Evolutionary conservation across 2,888 invertebrate genomes (phyloP).

Genomic region (Nasonovia ribisnigri): DNA sequence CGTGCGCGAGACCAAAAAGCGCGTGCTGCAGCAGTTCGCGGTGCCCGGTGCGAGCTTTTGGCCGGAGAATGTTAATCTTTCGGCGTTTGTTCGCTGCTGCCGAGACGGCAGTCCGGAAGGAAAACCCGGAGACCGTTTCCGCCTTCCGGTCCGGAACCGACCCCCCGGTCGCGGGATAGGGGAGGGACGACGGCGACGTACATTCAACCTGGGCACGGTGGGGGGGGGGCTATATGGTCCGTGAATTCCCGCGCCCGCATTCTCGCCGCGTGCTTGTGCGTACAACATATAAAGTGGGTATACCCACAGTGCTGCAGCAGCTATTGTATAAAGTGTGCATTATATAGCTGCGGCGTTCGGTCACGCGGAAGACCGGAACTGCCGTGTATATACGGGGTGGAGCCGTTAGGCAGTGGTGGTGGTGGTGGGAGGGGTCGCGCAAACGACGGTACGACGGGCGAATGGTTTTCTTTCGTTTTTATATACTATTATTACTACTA

Average conservation of each 20-base stretch:
- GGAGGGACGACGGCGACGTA: neutral
- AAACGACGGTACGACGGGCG: slow-evolving; percentile 10
- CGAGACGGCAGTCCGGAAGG: neutral
- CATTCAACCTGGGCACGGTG: neutral
- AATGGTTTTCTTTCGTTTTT: slow-evolving; percentile 55
- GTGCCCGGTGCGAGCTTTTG: neutral
- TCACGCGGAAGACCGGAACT: slow-evolving; percentile 53
- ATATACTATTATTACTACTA: too few relatives aligned
- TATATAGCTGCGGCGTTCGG: slow-evolving; percentile 10
- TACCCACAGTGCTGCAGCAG: neutral
- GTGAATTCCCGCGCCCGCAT: slow-evolving; percentile 10
- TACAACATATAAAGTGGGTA: neutral
- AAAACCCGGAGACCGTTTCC: slow-evolving; percentile 49
- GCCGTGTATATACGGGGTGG: neutral
- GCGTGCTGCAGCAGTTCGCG: neutral
- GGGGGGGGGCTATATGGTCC: slow-evolving; percentile 8
- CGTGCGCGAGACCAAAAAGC: too few relatives aligned
- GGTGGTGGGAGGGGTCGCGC: neutral
- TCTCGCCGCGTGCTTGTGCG: neutral
- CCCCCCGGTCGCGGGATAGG: neutral
- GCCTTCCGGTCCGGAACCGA: slow-evolving; percentile 36
- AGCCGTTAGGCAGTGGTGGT: neutral
- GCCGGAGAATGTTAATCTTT: neutral
- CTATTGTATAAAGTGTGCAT: neutral
- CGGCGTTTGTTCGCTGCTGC: neutral